A percentile compares a stretch with the other conserved stretches of the same genome.
phyloP scores from a whole-genome alignment of 2,888 invertebrate genomes.

The Stramonita haemastoma region DNA sequence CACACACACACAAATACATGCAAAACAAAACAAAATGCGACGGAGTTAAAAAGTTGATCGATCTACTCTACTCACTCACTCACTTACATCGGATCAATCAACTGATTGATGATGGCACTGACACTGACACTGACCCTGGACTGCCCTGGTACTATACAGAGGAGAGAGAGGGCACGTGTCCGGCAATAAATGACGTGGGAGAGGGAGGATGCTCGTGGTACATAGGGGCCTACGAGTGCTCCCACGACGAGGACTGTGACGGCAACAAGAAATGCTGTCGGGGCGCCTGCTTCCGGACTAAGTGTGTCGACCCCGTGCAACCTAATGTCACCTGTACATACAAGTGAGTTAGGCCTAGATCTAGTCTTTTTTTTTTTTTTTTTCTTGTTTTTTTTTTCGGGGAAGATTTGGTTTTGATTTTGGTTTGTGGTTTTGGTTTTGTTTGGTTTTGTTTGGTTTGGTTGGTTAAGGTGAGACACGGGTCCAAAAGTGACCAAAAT shows the following conservation, averaged over 20 bases:
- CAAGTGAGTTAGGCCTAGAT: not conserved
- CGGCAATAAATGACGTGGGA: not conserved
- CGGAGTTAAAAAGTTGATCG: too few species aligned
- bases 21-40: too few species aligned
- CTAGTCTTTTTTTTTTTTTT: not conserved
- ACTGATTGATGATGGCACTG: too few species aligned
- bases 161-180: not conserved
- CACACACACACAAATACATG: too few species aligned
- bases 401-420: not conserved
- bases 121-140: too few species aligned
- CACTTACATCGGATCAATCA: too few species aligned
- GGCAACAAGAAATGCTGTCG: slow-evolving; percentile 18
- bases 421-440: not conserved
- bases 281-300: not conserved
- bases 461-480: not conserved
- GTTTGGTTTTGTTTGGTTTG: too few species aligned
- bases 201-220: not conserved
- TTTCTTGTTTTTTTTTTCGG: not conserved
- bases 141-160: too few species aligned
- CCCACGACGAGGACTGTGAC: not conserved
- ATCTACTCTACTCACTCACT: too few species aligned
- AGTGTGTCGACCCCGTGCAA: not conserved
- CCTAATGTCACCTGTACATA: slow-evolving; percentile 1
- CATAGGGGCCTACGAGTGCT: not conserved
- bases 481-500: too few species aligned